Base-by-base conservation (phyloP, 2,797 vertebrate genomes). In the Hipposideros larvatus region DNA sequence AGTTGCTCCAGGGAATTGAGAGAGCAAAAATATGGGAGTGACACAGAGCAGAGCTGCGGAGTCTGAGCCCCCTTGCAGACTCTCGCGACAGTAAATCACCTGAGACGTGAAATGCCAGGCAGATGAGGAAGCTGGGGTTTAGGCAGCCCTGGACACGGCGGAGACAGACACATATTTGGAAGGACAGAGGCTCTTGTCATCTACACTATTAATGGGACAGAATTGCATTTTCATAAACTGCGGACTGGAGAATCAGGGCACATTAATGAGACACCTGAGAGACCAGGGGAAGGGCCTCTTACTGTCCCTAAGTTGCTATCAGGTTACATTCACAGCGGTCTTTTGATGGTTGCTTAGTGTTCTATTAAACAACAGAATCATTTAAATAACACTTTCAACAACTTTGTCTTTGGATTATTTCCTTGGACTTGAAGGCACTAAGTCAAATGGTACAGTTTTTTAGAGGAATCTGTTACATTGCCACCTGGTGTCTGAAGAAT, bases 191-290 rank as follows among this genome's bases (percentile, higher is more conserved):
- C 65, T 48, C 53, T 79, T 46, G 37, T 46, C 7, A 80, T 80
- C 59, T 68, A 28, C 34, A 85, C 22, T 18, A 31, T 65, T 63
- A 87, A 87, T 46, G 46, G 14, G 63, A 74, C 80, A 41, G 55
- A 79, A 68, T 24, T 88, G 77, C 88, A 78, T 94, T 92, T 90
- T 85, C 59, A 78, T 31, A 48, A 92, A 68, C 1, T 53, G n/a
- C 63, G 61, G 63, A 46, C 43, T 21, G 21, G 83, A 82, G 57
- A 84, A 46, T 34, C 53, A 70, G 90, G 83, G 66, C 90, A 22
- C 28, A 21, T 43, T 73, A 73, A 87, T 92, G 22, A 84, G 85
- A 43, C 24, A 65, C 55, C 79, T 22, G 66, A 63, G 84, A 57
- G 80, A 43, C 13, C 16, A 6, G 7, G 18, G 41, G 59, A 78